Conservation (phyloP, 2,113 vertebrate species). For the Cygnus buccinator region DNA sequence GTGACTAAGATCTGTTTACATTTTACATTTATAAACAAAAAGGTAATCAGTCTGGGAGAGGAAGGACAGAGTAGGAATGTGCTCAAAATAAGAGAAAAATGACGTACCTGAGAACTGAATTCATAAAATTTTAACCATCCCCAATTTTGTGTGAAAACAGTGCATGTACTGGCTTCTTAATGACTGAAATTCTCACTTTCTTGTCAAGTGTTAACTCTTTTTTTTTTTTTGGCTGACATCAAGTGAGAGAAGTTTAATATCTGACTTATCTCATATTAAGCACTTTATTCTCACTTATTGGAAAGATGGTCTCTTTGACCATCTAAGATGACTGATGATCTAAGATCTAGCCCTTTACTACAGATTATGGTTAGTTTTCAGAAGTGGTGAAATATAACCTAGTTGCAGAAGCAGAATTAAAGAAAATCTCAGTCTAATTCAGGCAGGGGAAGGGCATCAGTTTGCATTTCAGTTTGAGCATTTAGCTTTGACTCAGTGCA, state of each 20-base stretch:
- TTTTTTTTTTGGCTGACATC: not conserved
- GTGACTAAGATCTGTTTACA: not conserved
- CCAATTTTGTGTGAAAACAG: not conserved
- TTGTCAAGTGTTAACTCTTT: not conserved
- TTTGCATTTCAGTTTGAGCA: not conserved
- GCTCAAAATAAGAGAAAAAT: not conserved
- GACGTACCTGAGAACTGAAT: not conserved
- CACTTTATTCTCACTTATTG: not conserved
- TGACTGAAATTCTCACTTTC: not conserved
- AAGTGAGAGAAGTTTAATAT: not conserved
- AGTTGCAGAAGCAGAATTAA: not conserved
- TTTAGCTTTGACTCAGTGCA: not conserved
- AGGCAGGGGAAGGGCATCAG: not conserved
- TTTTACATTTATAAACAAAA: slow-evolving; percentile 1
- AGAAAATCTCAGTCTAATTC: not conserved
- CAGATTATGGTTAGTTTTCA: not conserved
- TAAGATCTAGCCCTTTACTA: not conserved
- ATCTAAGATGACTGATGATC: not conserved
- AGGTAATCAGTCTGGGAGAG: not conserved
- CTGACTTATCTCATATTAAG: not conserved
- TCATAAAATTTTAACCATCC: not conserved
- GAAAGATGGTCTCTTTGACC: not conserved
- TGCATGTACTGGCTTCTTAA: not conserved
- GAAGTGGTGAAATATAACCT: not conserved
- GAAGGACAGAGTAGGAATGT: not conserved